Evolutionary conservation across 2,113 vertebrate genomes (phyloP), one percentile per base, ranked within the genome.

Genomic region (Romanogobio albipinnatus): DNA sequence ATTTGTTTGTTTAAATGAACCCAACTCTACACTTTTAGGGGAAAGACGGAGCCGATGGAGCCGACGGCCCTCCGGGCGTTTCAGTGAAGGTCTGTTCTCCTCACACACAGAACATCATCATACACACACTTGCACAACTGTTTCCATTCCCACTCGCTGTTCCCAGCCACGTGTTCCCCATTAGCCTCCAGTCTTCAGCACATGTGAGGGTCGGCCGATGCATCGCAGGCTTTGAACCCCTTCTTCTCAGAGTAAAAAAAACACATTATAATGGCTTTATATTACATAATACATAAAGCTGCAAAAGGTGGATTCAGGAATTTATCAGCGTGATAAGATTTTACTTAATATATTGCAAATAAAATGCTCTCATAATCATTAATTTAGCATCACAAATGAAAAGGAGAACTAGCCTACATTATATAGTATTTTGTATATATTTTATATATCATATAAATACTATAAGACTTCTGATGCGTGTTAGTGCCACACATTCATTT

Each of bases 21-120:
- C 11, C 64, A 1, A 22, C n/a, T 61, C 26, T 59, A 8, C 86
- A 26, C 79, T 74, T 56, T 17, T n/a, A 96, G 95, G 95, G 95
- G 56, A 88, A 93, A 81, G 92, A 93, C 3, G 95, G 96, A 49
- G 87, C 64, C 14, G 59, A 93, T 3, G 95, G 96, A 49, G 87
- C 64, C 14, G 59, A 9, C 1, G 96, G 96, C 22, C 33, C 8
- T 77, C 91, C 93, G 15, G 94, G 95, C 83, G 73, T 87, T n/a
- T 92, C 92, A 80, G 91, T 79, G 82, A 95, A 96, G 94, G 96
- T 95, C 39, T 45, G 91, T 83, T 70, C 17, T 36, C 83, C 4
- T 36, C 36, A 43, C 64, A 47, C 61, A 33, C 58, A 51, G 14
- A 10, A 17, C 51, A 53, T 56, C 6, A 17, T 5, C 7, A 61